Evolutionary conservation across 2,888 invertebrate species (phyloP).

Genomic region (Diaphora mendica): DNA sequence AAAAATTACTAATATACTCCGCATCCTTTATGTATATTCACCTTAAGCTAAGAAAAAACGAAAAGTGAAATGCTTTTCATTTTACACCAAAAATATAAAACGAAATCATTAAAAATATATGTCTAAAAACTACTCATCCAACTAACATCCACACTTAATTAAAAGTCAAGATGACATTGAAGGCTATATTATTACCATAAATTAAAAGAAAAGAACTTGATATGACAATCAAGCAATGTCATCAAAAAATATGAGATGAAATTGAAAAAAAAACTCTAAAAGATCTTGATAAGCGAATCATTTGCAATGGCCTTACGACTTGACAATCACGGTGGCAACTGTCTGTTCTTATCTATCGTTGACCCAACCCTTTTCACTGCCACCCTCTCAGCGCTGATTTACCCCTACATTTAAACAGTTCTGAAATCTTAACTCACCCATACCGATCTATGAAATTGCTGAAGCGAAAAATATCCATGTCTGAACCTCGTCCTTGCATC

Average conservation of each 20-base stretch:
- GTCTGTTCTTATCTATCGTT: slow-evolving; percentile 77
- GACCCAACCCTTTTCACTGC: slow-evolving; percentile 83
- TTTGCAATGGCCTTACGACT: slow-evolving; percentile 73
- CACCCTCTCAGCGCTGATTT: slow-evolving; percentile 52
- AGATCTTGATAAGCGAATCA: slow-evolving; percentile 74
- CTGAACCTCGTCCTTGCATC: slow-evolving; percentile 14
- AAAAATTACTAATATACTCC: too few species aligned
- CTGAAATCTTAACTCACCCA: slow-evolving; percentile 46
- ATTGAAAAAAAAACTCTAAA: slow-evolving; percentile 76
- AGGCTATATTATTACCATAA: too few species aligned
- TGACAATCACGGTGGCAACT: slow-evolving; percentile 77
- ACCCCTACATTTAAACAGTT: slow-evolving; percentile 56
- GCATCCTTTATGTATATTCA: too few species aligned
- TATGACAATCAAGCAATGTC: slow-evolving; percentile 31
- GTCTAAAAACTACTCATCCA: too few species aligned
- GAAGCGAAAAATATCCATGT: slow-evolving; percentile 27
- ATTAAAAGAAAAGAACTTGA: too few species aligned
- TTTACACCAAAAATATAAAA: too few species aligned
- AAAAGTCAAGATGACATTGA: too few species aligned
- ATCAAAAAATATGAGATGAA: slow-evolving; percentile 60
- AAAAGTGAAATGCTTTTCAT: too few species aligned
- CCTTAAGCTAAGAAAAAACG: too few species aligned
- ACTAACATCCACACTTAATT: too few species aligned
- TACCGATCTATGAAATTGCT: slow-evolving; percentile 22
- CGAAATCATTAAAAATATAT: too few species aligned